Conservation (phyloP, 2,797 vertebrate species). For the Chanos chanos region DNA sequence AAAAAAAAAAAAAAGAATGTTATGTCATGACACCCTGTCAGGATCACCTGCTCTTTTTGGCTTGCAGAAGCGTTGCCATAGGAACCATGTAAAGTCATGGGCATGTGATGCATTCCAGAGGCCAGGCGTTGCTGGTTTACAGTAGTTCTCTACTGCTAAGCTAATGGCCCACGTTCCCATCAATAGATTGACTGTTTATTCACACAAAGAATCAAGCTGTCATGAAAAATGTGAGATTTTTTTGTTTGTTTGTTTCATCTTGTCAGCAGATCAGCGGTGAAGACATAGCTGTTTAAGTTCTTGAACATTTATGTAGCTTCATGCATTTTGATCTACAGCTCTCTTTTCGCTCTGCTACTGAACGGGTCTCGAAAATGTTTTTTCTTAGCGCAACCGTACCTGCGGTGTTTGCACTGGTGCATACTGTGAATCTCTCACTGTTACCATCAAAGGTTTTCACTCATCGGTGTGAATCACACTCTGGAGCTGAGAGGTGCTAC, state of each 20-base stretch:
- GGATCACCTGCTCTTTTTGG: too few relatives aligned
- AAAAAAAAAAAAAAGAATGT: too few relatives aligned
- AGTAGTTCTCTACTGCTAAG: too few relatives aligned
- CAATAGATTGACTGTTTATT: background rate
- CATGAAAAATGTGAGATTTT: background rate
- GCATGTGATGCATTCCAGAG: too few relatives aligned
- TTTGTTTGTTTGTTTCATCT: background rate
- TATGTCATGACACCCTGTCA: too few relatives aligned
- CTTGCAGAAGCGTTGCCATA: too few relatives aligned
- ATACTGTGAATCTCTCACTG: constrained; percentile 32
- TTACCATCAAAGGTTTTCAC: constrained; percentile 33
- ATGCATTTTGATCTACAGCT: background rate
- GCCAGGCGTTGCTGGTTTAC: too few relatives aligned
- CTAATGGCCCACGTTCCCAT: too few relatives aligned
- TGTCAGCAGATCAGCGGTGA: background rate
- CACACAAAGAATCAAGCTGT: background rate
- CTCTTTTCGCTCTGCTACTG: too few relatives aligned
- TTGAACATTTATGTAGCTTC: background rate
- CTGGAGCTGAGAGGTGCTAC: constrained; percentile 2
- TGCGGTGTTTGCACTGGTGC: constrained; percentile 35
- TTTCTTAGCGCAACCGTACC: too few relatives aligned
- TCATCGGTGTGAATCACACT: constrained; percentile 29
- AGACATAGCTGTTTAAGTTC: background rate
- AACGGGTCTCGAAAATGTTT: too few relatives aligned
- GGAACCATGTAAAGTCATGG: background rate